phyloP scores from a whole-genome alignment of 2,888 invertebrate species.

The Ctenicera cuprea region DNA sequence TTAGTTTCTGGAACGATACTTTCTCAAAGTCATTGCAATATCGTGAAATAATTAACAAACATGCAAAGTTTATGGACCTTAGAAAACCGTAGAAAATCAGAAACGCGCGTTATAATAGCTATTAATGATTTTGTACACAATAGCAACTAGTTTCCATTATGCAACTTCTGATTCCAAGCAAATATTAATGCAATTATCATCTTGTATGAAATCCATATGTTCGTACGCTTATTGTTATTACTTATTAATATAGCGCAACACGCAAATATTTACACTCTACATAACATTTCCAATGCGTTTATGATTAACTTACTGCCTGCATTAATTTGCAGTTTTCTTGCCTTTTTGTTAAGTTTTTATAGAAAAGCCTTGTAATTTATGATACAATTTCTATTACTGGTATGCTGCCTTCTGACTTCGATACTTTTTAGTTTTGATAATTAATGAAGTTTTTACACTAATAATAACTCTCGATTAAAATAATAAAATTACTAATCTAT shows the following conservation, averaged over 20 bases:
- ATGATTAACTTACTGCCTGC: too few relatives aligned
- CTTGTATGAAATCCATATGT: slow-evolving; percentile 3
- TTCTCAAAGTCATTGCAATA: not conserved
- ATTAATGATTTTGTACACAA: not conserved
- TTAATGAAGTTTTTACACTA: too few relatives aligned
- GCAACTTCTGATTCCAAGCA: not conserved
- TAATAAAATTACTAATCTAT: too few relatives aligned
- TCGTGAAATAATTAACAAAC: not conserved
- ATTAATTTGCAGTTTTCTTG: too few relatives aligned
- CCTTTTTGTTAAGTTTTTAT: too few relatives aligned
- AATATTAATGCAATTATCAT: not conserved
- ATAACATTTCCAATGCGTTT: too few relatives aligned
- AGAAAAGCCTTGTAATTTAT: too few relatives aligned
- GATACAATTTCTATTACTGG: too few relatives aligned
- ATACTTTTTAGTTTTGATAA: too few relatives aligned
- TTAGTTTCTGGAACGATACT: not conserved
- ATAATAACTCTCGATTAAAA: too few relatives aligned
- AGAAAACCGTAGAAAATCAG: not conserved
- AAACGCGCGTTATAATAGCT: not conserved
- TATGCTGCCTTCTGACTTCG: too few relatives aligned
- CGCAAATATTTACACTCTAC: not conserved
- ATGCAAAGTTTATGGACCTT: slow-evolving; percentile 17
- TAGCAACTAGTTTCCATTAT: not conserved
- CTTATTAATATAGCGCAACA: not conserved
- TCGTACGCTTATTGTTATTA: not conserved